Evolutionary conservation across 2,888 invertebrate species (phyloP).

Genomic region (Erebia aethiops): DNA sequence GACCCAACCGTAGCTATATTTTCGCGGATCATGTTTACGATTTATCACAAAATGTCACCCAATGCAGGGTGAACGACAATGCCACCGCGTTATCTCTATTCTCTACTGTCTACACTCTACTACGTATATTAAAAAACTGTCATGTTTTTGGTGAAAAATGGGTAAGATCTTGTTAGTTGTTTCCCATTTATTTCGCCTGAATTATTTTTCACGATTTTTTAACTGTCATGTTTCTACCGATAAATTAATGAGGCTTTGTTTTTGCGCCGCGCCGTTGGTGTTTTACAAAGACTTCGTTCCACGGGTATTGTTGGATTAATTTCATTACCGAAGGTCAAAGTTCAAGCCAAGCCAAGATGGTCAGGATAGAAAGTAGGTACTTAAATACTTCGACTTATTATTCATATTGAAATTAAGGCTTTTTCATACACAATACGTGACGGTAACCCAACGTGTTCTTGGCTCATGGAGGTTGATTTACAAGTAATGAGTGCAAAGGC

Average conservation of each 20-base stretch:
- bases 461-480: no score
- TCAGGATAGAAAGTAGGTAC: background rate
- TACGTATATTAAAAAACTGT: background rate
- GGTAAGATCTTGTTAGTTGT: background rate
- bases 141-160: slow-evolving; percentile 1
- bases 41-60: no score
- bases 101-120: background rate
- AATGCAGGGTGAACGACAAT: no score
- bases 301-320: background rate
- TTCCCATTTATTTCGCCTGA: slow-evolving; percentile 10
- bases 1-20: no score
- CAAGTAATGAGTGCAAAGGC: no score
- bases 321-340: slow-evolving; percentile 1
- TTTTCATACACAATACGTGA: no score
- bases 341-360: background rate
- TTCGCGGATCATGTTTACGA: no score
- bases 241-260: background rate
- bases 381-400: no score
- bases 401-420: background rate
- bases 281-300: background rate
- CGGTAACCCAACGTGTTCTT: no score
- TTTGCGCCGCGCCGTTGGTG: background rate
- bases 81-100: background rate
- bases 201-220: slow-evolving; percentile 1
- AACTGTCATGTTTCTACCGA: slow-evolving; percentile 3